Conservation (phyloP, 2,797 vertebrate species). For the Falco columbarius region DNA sequence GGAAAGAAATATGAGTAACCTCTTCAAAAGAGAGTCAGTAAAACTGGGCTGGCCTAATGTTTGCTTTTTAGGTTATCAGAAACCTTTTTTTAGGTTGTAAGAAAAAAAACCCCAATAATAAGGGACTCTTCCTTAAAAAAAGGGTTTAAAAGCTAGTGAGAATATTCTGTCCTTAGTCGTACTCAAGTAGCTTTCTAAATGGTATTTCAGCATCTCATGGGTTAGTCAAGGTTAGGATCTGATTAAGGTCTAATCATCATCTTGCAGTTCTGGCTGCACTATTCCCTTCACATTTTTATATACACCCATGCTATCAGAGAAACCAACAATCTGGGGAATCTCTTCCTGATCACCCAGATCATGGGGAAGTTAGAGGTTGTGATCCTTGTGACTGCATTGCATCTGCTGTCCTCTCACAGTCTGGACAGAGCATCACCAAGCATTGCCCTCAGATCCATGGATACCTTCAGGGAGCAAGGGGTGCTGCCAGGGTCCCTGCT, state of each 20-base stretch:
- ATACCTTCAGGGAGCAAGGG: not conserved
- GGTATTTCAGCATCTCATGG: not conserved
- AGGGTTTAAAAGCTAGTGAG: not conserved
- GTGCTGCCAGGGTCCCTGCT: not conserved
- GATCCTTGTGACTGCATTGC: not conserved
- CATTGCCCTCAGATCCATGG: not conserved
- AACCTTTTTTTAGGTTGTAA: not conserved
- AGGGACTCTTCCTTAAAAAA: not conserved
- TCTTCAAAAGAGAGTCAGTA: not conserved
- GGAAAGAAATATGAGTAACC: not conserved
- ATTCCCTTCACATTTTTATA: not conserved
- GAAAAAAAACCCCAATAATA: not conserved
- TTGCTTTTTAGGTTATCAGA: not conserved
- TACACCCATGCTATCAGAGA: not conserved
- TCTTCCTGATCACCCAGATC: not conserved
- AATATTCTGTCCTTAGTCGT: not conserved
- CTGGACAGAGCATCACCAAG: not conserved
- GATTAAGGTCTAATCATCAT: not conserved
- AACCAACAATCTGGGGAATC: not conserved
- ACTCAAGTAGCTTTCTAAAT: not conserved
- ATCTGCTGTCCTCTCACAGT: not conserved
- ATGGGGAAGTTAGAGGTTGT: not conserved
- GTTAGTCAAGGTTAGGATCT: not conserved
- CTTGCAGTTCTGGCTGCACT: not conserved
- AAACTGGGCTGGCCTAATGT: not conserved